Evolutionary conservation across 1,140 invertebrate species (phyloP), one percentile per base, ranked within the genome.

Genomic region (Centruroides vittatus): DNA sequence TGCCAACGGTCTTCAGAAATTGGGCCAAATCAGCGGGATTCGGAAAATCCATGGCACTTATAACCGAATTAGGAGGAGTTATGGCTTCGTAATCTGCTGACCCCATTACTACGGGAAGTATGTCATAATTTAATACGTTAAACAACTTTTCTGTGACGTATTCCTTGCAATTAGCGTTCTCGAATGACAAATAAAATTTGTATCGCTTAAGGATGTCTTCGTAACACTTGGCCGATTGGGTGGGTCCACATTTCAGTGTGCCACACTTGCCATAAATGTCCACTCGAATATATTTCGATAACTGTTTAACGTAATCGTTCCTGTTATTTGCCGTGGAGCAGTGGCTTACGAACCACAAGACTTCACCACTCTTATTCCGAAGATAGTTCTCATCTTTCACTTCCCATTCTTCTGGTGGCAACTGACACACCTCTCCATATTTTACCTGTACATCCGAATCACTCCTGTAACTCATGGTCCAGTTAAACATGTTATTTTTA

Each of bases 191-290:
- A 60, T 74, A 74, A 61, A 73, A 75, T 59, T 69, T 70, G 64
- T 75, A 74, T 7, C 67, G 57, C 7, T 59, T 57, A 1, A 61
- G 58, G 3, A 74, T 10, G 13, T 60, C 60, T 4, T 59, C 5
- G n/a, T 69, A 67, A 49, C 65, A 71, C 48, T 58, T 41, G 23
- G 61, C 68, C 60, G 72, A 36, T 2, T 62, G 51, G n/a, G 0
- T 59, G 59, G 54, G 13, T 46, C 54, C 61, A 1, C 51, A 58
- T 7, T 13, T 54, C 3, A 35, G 59, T 5, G 13, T 58, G 65
- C 70, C 72, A 73, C 86, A 89, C 0, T 61, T 63, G 11, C 86
- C 87, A 64, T 80, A 87, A 10, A 84, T 74, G 69, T 86, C 84
- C 7, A 87, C 78, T 3, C 68, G 49, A 52, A 86, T 76, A 64